Evolutionary conservation across 2,797 vertebrate species (phyloP), one percentile per base, ranked within the genome.

Genomic region (Nyctalus aviator): DNA sequence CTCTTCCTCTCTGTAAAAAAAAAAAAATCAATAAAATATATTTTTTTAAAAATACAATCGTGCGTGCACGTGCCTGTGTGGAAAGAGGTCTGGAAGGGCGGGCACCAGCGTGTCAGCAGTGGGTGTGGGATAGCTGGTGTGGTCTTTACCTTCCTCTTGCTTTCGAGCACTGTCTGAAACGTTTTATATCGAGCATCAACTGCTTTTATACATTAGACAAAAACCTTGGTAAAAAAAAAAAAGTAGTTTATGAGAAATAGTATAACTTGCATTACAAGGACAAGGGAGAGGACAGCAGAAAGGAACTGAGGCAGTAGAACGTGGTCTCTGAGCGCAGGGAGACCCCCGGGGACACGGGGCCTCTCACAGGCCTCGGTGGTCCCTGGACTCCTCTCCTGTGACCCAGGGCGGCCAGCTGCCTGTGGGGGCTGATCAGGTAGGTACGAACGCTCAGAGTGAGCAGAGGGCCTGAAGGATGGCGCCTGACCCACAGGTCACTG

Each of bases 1-100:
- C 37, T 41, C 37, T 41, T 41, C 37, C 37, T 41, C 37, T 41
- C 37, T 41, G 37, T 41, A 7, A 41, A 41, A 41, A 41, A 41
- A 6, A 7, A 41, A 41, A 41, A 41, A 41, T 41, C 37, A 41
- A 41, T 41, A 41, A 41, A 41, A 41, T 41, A 41, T 41, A 41
- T 41, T 41, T 37, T 37, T 5, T n/a, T n/a, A n/a, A n/a, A n/a
- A n/a, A 41, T 1, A 21, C 3, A 18, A 0, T 0, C 0, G 8
- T 13, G 23, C 0, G 21, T 6, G 12, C n/a, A 11, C 25, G 10
- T 0, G 2, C 8, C 23, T 4, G 37, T 66, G 1, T 53, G 46
- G 68, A 50, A 17, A 48, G 41, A 37, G 44, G 32, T 50, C 73
- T 50, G 64, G 27, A 30, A 53, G 72, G 59, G 30, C 6, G 1